A percentile compares a stretch with the other conserved stretches of the same genome.
Conservation (phyloP, 37 sponge, comb jelly and placozoan genomes). For the Halisarca cf. caerulea region DNA sequence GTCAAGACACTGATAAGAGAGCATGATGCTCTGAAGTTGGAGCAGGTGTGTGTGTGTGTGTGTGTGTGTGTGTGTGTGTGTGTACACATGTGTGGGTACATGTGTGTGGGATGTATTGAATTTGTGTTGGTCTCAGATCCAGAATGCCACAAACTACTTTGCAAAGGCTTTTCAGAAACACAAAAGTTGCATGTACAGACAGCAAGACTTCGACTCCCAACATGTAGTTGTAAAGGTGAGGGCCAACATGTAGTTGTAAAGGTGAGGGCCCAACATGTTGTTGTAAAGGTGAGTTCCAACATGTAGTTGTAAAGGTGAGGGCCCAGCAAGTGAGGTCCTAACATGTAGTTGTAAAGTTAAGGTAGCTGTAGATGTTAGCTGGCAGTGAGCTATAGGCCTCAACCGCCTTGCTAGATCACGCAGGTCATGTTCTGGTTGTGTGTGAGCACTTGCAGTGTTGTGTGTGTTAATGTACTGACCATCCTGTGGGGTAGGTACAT, state of each 20-base stretch:
- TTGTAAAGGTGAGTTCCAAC: neutral
- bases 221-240: neutral
- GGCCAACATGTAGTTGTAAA: too few species aligned
- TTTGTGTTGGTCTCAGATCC: slow-evolving; percentile 35
- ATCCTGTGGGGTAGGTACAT: too few species aligned
- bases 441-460: too few species aligned
- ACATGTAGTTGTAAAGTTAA: too few species aligned
- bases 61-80: neutral
- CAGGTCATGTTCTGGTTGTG: too few species aligned
- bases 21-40: slow-evolving; percentile 72
- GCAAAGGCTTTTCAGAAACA: slow-evolving; percentile 6
- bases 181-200: neutral
- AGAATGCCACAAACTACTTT: slow-evolving; percentile 72
- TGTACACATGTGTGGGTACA: neutral
- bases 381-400: too few species aligned
- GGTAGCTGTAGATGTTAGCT: too few species aligned
- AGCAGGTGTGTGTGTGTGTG: slow-evolving; percentile 58
- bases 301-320: too few species aligned
- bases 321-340: too few species aligned
- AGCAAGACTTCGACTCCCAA: neutral
- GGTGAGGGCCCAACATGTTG: too few species aligned
- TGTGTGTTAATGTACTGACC: too few species aligned
- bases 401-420: too few species aligned
- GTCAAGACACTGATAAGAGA: slow-evolving; percentile 68
- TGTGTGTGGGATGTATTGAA: neutral